Conservation (phyloP, 2,113 vertebrate genomes). For the Takifugu flavidus region DNA sequence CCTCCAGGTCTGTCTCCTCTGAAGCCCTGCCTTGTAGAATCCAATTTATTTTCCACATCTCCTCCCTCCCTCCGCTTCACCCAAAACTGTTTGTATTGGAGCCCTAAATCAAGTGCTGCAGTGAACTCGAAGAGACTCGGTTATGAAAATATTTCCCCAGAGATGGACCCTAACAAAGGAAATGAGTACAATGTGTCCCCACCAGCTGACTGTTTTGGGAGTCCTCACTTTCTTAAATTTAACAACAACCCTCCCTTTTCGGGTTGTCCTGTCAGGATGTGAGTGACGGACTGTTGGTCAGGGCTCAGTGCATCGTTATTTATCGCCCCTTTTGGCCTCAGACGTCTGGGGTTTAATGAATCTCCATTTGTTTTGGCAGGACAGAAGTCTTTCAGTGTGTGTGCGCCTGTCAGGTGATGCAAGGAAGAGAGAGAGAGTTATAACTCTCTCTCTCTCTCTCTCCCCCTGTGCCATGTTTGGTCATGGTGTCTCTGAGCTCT, state of each 20-base stretch:
- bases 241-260: slow-evolving; percentile 60
- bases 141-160: slow-evolving; percentile 79
- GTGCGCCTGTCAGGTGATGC: slow-evolving; percentile 40
- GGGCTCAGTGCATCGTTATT: slow-evolving; percentile 61
- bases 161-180: slow-evolving; percentile 70
- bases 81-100: slow-evolving; percentile 74
- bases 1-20: slow-evolving; percentile 53
- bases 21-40: slow-evolving; percentile 53
- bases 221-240: slow-evolving; percentile 43
- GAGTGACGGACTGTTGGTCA: slow-evolving; percentile 57
- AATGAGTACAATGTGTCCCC: slow-evolving; percentile 70
- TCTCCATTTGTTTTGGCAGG: slow-evolving; percentile 70
- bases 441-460: slow-evolving; percentile 11
- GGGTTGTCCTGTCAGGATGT: slow-evolving; percentile 61
- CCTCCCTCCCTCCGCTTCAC: slow-evolving; percentile 40
- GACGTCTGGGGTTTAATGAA: slow-evolving; percentile 63
- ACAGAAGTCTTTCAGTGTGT: slow-evolving; percentile 41
- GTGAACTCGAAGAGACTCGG: slow-evolving; percentile 72
- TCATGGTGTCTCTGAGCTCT: slow-evolving; percentile 35
- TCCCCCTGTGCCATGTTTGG: slow-evolving; percentile 56
- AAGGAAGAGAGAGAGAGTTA: slow-evolving; percentile 27
- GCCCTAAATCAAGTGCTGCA: slow-evolving; percentile 74
- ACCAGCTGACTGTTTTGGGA: slow-evolving; percentile 59
- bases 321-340: slow-evolving; percentile 53
- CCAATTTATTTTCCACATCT: slow-evolving; percentile 68